Evolutionary conservation across 1,140 invertebrate species (phyloP), one percentile per base, ranked within the genome.

Genomic region (Meloidogyne hapla): DNA sequence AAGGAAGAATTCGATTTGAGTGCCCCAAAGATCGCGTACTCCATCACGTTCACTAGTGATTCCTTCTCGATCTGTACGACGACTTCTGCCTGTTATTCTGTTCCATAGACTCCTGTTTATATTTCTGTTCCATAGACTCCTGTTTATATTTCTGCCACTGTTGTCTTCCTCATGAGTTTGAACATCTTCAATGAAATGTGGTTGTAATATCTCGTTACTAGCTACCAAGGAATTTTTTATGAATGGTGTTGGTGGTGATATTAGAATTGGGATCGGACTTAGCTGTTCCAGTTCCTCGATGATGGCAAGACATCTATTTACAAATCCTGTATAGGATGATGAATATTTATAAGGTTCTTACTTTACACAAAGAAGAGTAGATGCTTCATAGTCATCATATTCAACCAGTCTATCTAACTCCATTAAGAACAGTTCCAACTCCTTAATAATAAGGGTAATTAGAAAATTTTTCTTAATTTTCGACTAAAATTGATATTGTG

Each of bases 1-100:
- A 8, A 85, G 61, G 74, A 86, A 87, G 75, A 86, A 86, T 48
- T 87, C 85, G 28, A 85, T 84, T 81, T 85, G 82, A 33, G 84
- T 86, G 48, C 77, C 83, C 83, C 83, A 84, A 8, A 84, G 64
- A 77, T 84, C 83, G n/a, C 83, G 68, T 23, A 84, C 77, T 33
- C 83, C 68, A 25, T 78, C 56, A 23, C 70, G 56, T 23, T 42
- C 70, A 45, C 65, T 26, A 42, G 38, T 64, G 70, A 28, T 26
- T n/a, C 48, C 56, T 26, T 56, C 56, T 13, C 42, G 42, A 28
- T 25, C n/a, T 26, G 18, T 28, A 5, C 56, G 70, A 18, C 40
- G 42, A 21, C 70, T 28, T 10, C 70, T 42, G 18, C 56, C 70
- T 25, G 70, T 73, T 18, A 73, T 56, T 21, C 70, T 48, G 6